Conservation (phyloP, 2,888 invertebrate species). For the Pterostichus madidus region DNA sequence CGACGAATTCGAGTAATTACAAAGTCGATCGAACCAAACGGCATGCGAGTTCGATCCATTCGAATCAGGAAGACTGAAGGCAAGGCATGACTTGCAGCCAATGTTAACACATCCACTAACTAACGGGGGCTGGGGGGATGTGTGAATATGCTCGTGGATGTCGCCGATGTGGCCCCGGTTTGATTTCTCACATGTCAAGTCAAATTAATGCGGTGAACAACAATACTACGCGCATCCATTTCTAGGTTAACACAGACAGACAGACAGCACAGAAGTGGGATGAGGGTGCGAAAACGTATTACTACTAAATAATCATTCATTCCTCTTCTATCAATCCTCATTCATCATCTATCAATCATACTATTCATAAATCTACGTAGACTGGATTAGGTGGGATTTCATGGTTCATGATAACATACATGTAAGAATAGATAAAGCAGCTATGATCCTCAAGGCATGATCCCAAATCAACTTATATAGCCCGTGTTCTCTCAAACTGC, state of each 20-base stretch:
- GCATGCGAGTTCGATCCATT: constrained; percentile 64
- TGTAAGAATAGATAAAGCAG: constrained; percentile 54
- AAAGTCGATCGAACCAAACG: constrained; percentile 62
- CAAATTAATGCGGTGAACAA: constrained; percentile 52
- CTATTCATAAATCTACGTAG: constrained; percentile 32
- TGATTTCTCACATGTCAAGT: constrained; percentile 55
- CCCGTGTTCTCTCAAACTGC: constrained; percentile 47
- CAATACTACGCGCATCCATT: constrained; percentile 41
- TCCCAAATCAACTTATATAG: constrained; percentile 53
- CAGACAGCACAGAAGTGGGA: constrained; percentile 40
- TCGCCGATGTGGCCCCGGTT: constrained; percentile 46
- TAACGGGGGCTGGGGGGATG: constrained; percentile 36
- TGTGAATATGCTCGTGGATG: constrained; percentile 42
- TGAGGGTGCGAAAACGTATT: constrained; percentile 35
- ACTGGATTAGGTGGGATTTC: constrained; percentile 5
- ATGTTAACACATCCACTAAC: constrained; percentile 62
- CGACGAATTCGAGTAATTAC: constrained; percentile 65
- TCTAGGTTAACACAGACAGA: constrained; percentile 43
- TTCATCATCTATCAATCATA: background rate
- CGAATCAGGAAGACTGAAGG: constrained; percentile 67
- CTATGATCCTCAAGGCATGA: constrained; percentile 56
- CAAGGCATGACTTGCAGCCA: constrained; percentile 67
- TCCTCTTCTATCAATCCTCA: constrained; percentile 1
- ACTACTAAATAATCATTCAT: constrained; percentile 9
- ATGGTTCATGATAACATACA: constrained; percentile 20